Base-by-base conservation (phyloP, 2,888 invertebrate species). In the Halictus quadricinctus region DNA sequence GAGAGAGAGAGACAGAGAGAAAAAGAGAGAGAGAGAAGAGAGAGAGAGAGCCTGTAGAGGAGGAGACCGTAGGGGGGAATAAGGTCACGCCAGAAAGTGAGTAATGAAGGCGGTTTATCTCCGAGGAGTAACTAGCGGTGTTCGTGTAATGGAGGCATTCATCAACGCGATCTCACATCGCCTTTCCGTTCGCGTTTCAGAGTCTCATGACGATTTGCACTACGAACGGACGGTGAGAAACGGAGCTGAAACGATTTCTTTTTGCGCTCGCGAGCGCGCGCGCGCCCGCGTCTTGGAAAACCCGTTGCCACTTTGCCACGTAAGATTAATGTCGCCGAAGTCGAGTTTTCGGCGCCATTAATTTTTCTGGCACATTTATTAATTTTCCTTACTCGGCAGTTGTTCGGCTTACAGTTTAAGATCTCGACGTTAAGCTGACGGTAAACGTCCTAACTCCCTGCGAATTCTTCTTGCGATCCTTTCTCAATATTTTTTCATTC, bases 121-220 rank as follows among this genome's bases (percentile, higher is more conserved):
- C 92, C 90, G 93, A 91, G 93, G 93, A 94, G 93, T 93, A 94
- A 94, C 93, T 94, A 94, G 94, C 93, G 92, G 93, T 94, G 94
- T 93, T 94, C 94, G 93, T 93, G 94, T 94, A 94, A 94, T 94
- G 94, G 93, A 92, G 91, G 93, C 94, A 94, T 94, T 94, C 94
- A 94, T 94, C 94, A 94, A 92, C 93, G 92, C 92, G 93, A 93
- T 93, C 94, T 92, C 90, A 88, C 92, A 92, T 93, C 93, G 92
- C 92, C 92, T 92, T 92, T 90, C 91, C 92, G 90, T 93, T 93
- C 92, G 91, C 90, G 91, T 91, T 93, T 92, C 90, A 91, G 91
- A 93, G 92, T 91, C 92, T 91, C 92, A 91, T 90, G 92, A 92
- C 92, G 92, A 93, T 92, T 93, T 90, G 90, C 90, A 87, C 88